Conservation (phyloP, 2,113 vertebrate species). For the Cebus imitator region DNA sequence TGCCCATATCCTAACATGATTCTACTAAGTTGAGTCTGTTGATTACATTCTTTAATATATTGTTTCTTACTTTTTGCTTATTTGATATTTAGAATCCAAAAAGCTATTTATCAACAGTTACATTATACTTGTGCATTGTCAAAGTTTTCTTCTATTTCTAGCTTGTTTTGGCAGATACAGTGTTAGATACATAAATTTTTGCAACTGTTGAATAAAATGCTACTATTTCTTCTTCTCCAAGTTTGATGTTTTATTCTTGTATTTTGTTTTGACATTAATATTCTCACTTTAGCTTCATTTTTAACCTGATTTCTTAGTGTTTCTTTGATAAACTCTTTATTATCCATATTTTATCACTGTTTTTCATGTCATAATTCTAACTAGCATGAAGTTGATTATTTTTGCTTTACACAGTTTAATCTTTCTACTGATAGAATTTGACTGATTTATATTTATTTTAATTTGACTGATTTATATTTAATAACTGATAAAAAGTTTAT, state of each 20-base stretch:
- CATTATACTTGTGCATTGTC: neutral
- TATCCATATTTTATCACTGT: neutral
- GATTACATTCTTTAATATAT: neutral
- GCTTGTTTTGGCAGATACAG: neutral
- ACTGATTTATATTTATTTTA: constrained; percentile 17
- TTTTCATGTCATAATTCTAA: constrained; percentile 2
- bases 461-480: neutral
- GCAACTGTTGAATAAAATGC: neutral
- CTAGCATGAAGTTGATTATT: neutral
- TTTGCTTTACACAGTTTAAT: neutral
- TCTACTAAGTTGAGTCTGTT: neutral
- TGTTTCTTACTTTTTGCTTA: neutral
- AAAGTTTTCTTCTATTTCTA: constrained; percentile 1
- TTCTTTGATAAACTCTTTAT: constrained; percentile 21
- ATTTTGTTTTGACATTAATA: neutral
- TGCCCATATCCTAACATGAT: neutral
- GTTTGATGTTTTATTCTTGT: neutral
- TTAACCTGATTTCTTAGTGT: neutral
- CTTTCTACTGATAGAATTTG: neutral
- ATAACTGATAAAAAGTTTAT: neutral
- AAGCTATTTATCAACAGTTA: neutral
- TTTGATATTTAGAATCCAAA: constrained; percentile 42
- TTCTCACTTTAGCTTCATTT: neutral
- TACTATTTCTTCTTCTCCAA: neutral
- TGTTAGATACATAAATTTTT: neutral